Conservation (phyloP, 2,888 invertebrate genomes). For the Phania funesta region DNA sequence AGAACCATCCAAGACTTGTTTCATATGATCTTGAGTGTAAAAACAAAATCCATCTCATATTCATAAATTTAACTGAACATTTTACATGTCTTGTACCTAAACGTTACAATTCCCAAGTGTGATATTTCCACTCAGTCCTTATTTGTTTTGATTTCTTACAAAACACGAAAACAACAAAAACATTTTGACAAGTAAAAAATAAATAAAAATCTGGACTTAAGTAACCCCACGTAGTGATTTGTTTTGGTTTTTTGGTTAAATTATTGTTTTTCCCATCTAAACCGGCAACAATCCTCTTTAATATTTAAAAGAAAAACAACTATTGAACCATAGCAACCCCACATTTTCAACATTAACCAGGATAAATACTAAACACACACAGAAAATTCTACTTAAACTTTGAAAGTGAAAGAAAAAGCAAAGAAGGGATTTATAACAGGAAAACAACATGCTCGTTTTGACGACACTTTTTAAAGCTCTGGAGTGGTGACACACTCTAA, state of each 20-base stretch:
- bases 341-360: not conserved
- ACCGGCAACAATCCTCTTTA: slow-evolving; percentile 1
- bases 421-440: not conserved
- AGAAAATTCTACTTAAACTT: slow-evolving; percentile 14
- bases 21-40: not conserved
- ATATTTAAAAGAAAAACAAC: not conserved
- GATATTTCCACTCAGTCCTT: slow-evolving; percentile 51
- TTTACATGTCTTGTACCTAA: not conserved
- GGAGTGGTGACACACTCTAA: not conserved
- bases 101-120: slow-evolving; percentile 12
- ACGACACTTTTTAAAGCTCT: not conserved
- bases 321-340: slow-evolving; percentile 4
- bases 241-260: not conserved
- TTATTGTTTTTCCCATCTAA: not conserved
- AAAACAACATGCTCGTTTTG: not conserved
- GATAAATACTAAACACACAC: slow-evolving; percentile 3
- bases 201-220: slow-evolving; percentile 4
- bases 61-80: not conserved
- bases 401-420: not conserved
- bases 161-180: not conserved
- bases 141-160: not conserved
- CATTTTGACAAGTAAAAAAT: not conserved
- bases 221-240: slow-evolving; percentile 54
- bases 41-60: not conserved
- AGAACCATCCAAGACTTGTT: too few species aligned